phyloP scores from a whole-genome alignment of 2,888 invertebrate species.

The Cerastis leucographa region DNA sequence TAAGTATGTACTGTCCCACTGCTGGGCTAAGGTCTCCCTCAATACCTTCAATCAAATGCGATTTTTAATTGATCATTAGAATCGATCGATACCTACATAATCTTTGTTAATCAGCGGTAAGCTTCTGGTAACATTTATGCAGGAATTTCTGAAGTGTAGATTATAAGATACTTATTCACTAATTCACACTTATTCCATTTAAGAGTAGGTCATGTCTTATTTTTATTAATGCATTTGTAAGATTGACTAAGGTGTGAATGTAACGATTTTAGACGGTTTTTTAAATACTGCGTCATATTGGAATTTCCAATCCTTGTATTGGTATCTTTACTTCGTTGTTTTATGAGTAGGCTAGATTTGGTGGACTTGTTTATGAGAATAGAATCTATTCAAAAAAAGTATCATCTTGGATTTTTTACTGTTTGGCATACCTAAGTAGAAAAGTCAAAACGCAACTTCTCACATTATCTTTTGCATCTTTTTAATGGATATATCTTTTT shows the following conservation, averaged over 20 bases:
- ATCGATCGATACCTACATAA: no score
- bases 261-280: no score
- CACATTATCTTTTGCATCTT: background rate
- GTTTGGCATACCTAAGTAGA: background rate
- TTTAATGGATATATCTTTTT: background rate
- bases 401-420: background rate
- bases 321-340: no score
- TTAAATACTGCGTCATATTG: background rate
- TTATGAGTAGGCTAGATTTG: background rate
- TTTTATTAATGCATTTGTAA: no score
- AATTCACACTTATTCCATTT: no score
- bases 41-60: background rate
- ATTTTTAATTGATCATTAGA: no score
- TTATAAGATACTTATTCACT: no score
- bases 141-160: background rate
- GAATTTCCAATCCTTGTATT: background rate
- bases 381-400: background rate
- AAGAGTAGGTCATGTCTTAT: no score
- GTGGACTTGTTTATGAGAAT: background rate
- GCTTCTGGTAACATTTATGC: background rate
- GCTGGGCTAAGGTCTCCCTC: background rate
- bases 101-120: background rate
- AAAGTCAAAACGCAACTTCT: background rate
- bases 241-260: no score
- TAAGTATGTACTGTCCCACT: background rate